Evolutionary conservation across 2,113 vertebrate species (phyloP), one percentile per base, ranked within the genome.

Genomic region (Phalacrocorax pelagicus): DNA sequence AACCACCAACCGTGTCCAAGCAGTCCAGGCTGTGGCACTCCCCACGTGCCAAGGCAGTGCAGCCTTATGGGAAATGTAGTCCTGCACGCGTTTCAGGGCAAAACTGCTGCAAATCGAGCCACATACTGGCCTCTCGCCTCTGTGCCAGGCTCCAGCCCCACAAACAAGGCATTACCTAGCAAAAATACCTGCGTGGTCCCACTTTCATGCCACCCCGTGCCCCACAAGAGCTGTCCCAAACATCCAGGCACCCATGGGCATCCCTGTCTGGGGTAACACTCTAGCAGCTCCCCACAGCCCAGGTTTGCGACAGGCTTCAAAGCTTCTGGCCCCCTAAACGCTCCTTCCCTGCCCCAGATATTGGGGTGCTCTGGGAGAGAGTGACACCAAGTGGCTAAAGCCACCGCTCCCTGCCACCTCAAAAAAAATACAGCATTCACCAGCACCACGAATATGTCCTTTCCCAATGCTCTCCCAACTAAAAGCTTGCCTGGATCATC

Each of bases 41-140:
- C 26, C 55, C 42, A 24, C 34, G 10, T 65, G 51, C 34, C 38
- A 3, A 4, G 7, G 74, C 23, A 15, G 16, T 0, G 4, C 6
- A 61, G 91, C 40, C 72, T 52, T 13, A 15, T 71, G 93, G 95
- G 88, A 96, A 96, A 71, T 10, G 81, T 34, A 92, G 90, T 29
- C 46, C 34, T 30, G 14, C 2, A 0, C 1, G 0, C 7, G 0
- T 15, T 65, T 86, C 0, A 4, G 32, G 29, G 24, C 9, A 23
- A 34, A 69, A n/a, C 3, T 12, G 8, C 32, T 20, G 12, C 7
- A 22, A 79, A 49, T 14, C 0, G 4, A 38, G 32, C 5, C 5
- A 17, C 0, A 0, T 38, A 34, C 14, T 2, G 0, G 12, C 34
- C 22, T 34, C 65, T 34, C 3, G 1, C 29, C 59, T 58, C 27